Base-by-base conservation (phyloP, 1,140 invertebrate genomes). In the Hirudo medicinalis region DNA sequence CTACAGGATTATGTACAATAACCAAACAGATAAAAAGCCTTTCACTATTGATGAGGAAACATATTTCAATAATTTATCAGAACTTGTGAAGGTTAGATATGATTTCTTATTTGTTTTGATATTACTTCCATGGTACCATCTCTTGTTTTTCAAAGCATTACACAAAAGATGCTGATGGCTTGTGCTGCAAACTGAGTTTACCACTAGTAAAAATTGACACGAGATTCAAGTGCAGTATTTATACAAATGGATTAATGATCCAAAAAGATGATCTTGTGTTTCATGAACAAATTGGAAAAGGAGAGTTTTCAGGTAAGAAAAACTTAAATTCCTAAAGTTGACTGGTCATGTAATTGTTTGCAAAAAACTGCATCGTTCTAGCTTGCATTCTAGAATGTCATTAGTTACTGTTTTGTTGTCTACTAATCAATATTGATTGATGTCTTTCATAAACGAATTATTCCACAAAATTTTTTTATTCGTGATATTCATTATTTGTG, bases 41-140 rank as follows among this genome's bases (percentile, higher is more conserved):
- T 83, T 97, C 57, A 98, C 95, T 3, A 97, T 99, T 76, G 96
- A 99, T 81, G 94, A 99, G 78, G 96, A 99, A 80, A 93, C 93
- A 79, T 97, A 89, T 82, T 99, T 99, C 84, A 91, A 96, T 77
- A 97, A 91, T 82, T 85, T 99, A 76, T 89, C 91, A 40, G 88
- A 96, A 79, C 86, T 99, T 70, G 94, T 99, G 70, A 91, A 96
- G 84, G 91, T 93, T 85, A 81, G 81, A 63, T 25, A 19, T 6
- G 1, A 63, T 22, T 29, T 43, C 40, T 43, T 29, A 17, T 68
- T 68, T 68, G 67, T 15, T 32, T 11, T 68, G 67, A 8, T 11
- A 43, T 68, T 13, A 36, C 19, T 19, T 49, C 43, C 13, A 13
- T 49, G 15, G 9, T 13, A 49, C 15, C 43, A 49, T 13, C 15